A percentile compares a stretch with the other conserved stretches of the same genome.
phyloP scores from a whole-genome alignment of 2,113 vertebrate genomes.

The Prunella himalayana region DNA sequence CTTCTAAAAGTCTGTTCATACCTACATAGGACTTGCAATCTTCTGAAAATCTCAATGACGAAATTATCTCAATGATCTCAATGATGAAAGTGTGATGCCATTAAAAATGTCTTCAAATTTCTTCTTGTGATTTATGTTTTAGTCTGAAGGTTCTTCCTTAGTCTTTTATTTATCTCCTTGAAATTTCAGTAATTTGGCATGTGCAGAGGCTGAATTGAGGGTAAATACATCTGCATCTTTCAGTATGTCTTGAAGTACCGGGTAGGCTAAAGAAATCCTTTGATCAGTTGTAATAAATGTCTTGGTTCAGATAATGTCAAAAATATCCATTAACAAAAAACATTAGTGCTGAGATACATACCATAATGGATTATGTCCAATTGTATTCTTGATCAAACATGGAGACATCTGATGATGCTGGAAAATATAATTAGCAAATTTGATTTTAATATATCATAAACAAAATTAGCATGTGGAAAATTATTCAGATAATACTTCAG shows the following conservation, averaged over 20 bases:
- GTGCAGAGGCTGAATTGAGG: background rate
- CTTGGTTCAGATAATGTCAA: background rate
- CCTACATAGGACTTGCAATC: background rate
- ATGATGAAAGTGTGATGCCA: background rate
- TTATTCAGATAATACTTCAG: background rate
- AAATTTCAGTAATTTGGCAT: background rate
- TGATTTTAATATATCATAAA: background rate
- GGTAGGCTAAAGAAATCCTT: background rate
- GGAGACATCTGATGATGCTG: background rate
- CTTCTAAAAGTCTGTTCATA: background rate
- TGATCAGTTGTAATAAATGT: background rate
- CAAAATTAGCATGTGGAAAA: background rate
- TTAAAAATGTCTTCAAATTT: background rate
- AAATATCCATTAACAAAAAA: background rate
- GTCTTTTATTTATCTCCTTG: background rate
- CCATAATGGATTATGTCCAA: background rate
- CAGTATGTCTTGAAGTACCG: background rate
- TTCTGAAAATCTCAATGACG: background rate
- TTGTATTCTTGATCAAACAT: background rate
- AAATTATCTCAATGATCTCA: background rate
- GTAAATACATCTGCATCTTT: background rate
- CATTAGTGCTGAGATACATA: background rate
- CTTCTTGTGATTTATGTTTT: background rate
- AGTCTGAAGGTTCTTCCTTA: background rate
- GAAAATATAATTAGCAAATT: conserved; percentile 1